Evolutionary conservation across 2,888 invertebrate species (phyloP), one percentile per base, ranked within the genome.

Genomic region (Cistogaster globosa): DNA sequence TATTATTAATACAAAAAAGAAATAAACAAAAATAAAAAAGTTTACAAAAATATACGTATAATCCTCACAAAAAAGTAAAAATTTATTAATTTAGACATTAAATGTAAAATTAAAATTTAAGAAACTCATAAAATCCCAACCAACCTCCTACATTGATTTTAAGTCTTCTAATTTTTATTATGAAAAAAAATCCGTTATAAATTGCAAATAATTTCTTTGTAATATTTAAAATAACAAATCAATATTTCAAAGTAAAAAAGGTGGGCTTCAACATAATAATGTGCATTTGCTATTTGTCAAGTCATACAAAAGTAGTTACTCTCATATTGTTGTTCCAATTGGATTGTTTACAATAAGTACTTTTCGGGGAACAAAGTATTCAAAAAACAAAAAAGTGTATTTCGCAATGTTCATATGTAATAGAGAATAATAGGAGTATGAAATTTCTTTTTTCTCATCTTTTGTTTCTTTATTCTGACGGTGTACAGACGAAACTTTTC

Each of bases 181-280:
- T 20, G 8, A 72, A 78, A 79, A 7, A 77, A 83, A 87, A n/a
- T n/a, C n/a, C 7, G 6, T 32, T 5, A 90, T 14, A 36, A 69
- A 58, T 84, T 82, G 69, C 60, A 89, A 91, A 91, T 91, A 91
- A 91, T 91, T 91, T 92, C 91, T 92, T 92, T 91, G 91, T 92
- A 91, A 91, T 90, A 57, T 72, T 87, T 82, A 86, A 87, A 84
- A 86, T 48, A 72, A 38, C 77, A 83, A 78, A 32, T 45, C 12
- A 67, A 51, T 38, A 65, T 67, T 72, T 45, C 14, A 65, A 53
- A 55, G 62, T 32, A 7, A 8, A 32, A 32, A 32, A 32, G 42
- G 42, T 58, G 20, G n/a, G 20, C 11, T 6, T 22, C 20, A 11
- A 3, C 22, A 26, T 57, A 20, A 16, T 26, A 45, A 32, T 18